Percentiles rank a stretch among this genome's conserved stretches.
These are phyloP conservation scores for Plectropomus leopardus DNA, from an alignment of 2,113 vertebrate species.

Conservation along the genomic window DNA sequence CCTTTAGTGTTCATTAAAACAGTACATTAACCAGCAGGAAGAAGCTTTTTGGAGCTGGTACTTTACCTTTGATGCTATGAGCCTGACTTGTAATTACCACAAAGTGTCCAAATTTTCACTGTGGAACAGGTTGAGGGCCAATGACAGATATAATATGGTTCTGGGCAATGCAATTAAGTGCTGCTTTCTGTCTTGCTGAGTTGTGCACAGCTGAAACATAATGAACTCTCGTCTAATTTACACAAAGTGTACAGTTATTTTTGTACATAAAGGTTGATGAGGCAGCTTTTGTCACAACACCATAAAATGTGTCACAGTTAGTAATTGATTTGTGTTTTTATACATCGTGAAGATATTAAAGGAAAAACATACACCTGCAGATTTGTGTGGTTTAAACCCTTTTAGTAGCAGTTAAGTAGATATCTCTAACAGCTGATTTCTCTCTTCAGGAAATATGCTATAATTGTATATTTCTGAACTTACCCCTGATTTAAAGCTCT, in stretches of 20 bases:
- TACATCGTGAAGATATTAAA: background rate
- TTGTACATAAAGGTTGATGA: conserved; percentile 3
- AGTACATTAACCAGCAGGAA: conserved; percentile 63
- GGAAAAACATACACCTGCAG: background rate
- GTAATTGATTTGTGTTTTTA: background rate
- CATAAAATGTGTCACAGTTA: background rate
- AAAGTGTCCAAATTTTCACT: conserved; percentile 53
- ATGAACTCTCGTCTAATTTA: conserved; percentile 52
- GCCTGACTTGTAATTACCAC: conserved; percentile 68
- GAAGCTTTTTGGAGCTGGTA: conserved; percentile 42
- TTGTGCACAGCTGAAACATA: conserved; percentile 35
- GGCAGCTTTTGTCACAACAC: conserved; percentile 1
- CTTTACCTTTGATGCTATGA: conserved; percentile 55
- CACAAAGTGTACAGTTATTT: conserved; percentile 40
- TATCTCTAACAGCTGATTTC: background rate
- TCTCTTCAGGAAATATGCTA: conserved; percentile 3
- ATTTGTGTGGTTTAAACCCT: background rate
- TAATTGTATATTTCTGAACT: background rate
- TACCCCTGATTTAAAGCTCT: background rate
- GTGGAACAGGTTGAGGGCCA: conserved; percentile 26
- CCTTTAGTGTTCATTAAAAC: conserved; percentile 62
- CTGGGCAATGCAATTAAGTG: conserved; percentile 51
- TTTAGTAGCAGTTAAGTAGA: background rate
- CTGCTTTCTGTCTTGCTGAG: conserved; percentile 54
- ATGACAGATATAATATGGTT: conserved; percentile 29